Evolutionary conservation across 2,888 invertebrate species (phyloP).

Genomic region (Tipula confusa): DNA sequence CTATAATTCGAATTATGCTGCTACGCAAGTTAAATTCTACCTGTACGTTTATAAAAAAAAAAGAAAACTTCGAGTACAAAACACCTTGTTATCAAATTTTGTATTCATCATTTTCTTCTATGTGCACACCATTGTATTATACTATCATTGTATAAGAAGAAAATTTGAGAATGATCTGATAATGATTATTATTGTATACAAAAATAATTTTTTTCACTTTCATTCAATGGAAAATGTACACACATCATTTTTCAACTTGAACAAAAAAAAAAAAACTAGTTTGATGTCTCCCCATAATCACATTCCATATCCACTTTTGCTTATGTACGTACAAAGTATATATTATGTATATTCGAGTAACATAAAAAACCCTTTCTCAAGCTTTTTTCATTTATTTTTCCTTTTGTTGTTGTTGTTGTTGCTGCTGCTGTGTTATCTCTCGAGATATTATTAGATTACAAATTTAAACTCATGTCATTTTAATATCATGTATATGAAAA

Average conservation of each 20-base stretch:
- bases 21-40: no score
- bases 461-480: slow-evolving; percentile 25
- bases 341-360: neutral
- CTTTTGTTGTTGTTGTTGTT: neutral
- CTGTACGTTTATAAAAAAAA: no score
- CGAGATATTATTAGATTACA: slow-evolving; percentile 25
- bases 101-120: neutral
- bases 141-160: neutral
- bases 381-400: neutral
- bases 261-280: neutral
- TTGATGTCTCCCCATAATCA: neutral
- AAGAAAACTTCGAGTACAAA: neutral
- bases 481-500: slow-evolving; percentile 8
- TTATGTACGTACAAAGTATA: neutral
- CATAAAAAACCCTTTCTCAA: neutral
- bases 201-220: slow-evolving; percentile 1
- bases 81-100: neutral
- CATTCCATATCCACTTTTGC: neutral
- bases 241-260: slow-evolving; percentile 25
- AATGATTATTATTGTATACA: neutral
- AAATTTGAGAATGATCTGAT: neutral
- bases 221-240: slow-evolving; percentile 3
- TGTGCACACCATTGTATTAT: neutral
- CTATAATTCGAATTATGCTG: no score
- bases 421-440: slow-evolving; percentile 13